phyloP scores from a whole-genome alignment of 2,888 invertebrate genomes.

The Chrysopilus asiliformis region DNA sequence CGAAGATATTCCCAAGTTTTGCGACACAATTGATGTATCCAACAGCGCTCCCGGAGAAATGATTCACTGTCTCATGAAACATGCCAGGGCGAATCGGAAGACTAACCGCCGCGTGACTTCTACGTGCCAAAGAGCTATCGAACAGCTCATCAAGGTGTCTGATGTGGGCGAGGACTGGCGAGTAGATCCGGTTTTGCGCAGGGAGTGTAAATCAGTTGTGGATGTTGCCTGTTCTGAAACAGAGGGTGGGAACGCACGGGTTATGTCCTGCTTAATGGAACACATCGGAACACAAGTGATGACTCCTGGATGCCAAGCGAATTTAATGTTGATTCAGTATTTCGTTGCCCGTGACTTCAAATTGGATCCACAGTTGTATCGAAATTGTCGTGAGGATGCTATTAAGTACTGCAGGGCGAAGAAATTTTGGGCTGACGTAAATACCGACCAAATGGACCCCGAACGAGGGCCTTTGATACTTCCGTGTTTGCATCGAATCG shows the following conservation, averaged over 20 bases:
- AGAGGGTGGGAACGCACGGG: slow-evolving; percentile 61
- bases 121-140: slow-evolving; percentile 64
- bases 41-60: slow-evolving; percentile 58
- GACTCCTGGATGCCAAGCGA: slow-evolving; percentile 79
- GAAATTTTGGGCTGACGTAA: slow-evolving; percentile 56
- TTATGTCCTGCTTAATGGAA: slow-evolving; percentile 90
- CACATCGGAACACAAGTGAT: slow-evolving; percentile 66
- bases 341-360: slow-evolving; percentile 93
- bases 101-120: slow-evolving; percentile 53
- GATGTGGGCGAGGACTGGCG: slow-evolving; percentile 94
- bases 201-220: slow-evolving; percentile 77
- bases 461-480: slow-evolving; percentile 73
- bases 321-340: slow-evolving; percentile 90
- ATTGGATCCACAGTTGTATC: slow-evolving; percentile 75
- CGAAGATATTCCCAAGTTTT: slow-evolving; percentile 65
- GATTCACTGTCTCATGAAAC: slow-evolving; percentile 90
- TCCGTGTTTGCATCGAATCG: slow-evolving; percentile 76
- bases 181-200: slow-evolving; percentile 78
- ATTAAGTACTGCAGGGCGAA: slow-evolving; percentile 65
- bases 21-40: slow-evolving; percentile 49
- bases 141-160: slow-evolving; percentile 66
- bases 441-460: slow-evolving; percentile 49
- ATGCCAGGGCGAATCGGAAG: slow-evolving; percentile 50
- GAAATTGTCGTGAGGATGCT: slow-evolving; percentile 80
- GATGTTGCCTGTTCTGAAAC: slow-evolving; percentile 60